A percentile compares a stretch with the other conserved stretches of the same genome.
These are phyloP conservation scores for Xestia sexstrigata DNA, from an alignment of 2,888 invertebrate species.

Conservation along the genomic window DNA sequence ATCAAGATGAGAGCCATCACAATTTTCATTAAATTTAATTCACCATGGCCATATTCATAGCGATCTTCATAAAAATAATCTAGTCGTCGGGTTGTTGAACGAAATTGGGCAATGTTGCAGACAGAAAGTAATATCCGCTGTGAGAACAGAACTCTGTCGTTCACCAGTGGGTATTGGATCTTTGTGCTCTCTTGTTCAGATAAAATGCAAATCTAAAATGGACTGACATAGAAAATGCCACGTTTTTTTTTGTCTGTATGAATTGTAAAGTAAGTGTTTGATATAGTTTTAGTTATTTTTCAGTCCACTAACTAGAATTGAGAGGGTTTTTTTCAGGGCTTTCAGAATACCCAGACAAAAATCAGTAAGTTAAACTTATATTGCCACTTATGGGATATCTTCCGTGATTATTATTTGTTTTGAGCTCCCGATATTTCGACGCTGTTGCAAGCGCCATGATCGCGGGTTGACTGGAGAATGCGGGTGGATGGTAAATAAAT, in stretches of 20 bases:
- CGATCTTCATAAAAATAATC: constrained; percentile 51
- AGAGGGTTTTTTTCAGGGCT: not conserved
- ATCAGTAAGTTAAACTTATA: no score
- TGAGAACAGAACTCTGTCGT: constrained; percentile 35
- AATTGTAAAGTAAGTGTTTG: not conserved
- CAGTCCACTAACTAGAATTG: not conserved
- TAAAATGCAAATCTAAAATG: constrained; percentile 41
- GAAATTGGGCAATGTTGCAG: constrained; percentile 51
- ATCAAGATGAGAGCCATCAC: not conserved
- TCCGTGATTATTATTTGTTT: no score
- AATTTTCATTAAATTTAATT: constrained; percentile 29
- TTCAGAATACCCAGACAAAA: not conserved
- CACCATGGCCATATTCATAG: constrained; percentile 10
- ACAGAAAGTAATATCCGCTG: constrained; percentile 55
- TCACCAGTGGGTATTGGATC: constrained; percentile 30
- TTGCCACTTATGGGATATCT: no score
- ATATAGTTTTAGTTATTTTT: not conserved
- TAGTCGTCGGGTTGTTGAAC: constrained; percentile 24
- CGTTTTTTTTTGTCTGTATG: not conserved
- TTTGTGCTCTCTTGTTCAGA: constrained; percentile 33
- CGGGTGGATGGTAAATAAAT: no score
- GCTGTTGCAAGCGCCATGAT: no score
- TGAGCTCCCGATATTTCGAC: no score
- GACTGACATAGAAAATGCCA: constrained; percentile 15
- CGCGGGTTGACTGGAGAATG: no score